Conservation (phyloP, 2,888 invertebrate species). For the Epinotia bilunana region DNA sequence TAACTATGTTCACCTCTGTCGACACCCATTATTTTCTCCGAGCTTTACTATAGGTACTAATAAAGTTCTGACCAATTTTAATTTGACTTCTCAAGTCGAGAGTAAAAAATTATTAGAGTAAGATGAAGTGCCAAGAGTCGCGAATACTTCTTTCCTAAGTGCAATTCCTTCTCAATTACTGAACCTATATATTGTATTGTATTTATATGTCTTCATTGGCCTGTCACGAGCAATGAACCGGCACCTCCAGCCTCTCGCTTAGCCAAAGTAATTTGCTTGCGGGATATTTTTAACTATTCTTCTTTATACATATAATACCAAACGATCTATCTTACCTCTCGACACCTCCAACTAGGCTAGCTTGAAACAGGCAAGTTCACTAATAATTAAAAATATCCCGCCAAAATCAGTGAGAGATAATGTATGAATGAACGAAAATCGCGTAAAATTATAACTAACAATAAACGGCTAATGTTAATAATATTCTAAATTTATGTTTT, state of each 20-base stretch:
- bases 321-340: not conserved
- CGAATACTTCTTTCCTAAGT: conserved; percentile 71
- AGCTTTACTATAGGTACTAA: conserved; percentile 41
- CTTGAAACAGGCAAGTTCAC: not conserved
- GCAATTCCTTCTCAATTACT: conserved; percentile 78
- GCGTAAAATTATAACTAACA: conserved; percentile 53
- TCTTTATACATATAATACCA: conserved; percentile 1
- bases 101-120: conserved; percentile 67
- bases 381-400: conserved; percentile 64
- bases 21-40: conserved; percentile 44
- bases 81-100: conserved; percentile 48
- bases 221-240: conserved; percentile 44
- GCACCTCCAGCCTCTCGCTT: conserved; percentile 57
- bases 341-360: conserved; percentile 1
- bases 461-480: conserved; percentile 58
- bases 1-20: conserved; percentile 31
- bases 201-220: conserved; percentile 47
- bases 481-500: conserved; percentile 77
- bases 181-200: conserved; percentile 56
- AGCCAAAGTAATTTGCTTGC: conserved; percentile 55
- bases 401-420: conserved; percentile 65
- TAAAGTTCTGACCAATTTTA: conserved; percentile 42
- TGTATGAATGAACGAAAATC: conserved; percentile 60
- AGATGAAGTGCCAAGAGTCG: conserved; percentile 81
- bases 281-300: conserved; percentile 58